Base-by-base conservation (phyloP, 2,113 vertebrate genomes). In the Saccopteryx bilineata region DNA sequence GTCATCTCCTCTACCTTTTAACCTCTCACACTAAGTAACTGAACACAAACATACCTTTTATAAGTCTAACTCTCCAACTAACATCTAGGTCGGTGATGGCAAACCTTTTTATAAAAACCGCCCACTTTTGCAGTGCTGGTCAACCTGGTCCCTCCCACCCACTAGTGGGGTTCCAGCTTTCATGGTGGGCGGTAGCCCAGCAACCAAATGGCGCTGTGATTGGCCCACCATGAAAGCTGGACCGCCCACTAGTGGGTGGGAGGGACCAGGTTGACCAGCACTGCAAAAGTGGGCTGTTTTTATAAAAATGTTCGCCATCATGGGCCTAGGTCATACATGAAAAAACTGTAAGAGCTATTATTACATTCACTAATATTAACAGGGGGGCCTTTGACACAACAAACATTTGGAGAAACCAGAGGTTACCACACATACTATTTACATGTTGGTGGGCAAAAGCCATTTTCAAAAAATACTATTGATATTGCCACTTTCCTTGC, bases 391-490 rank as follows among this genome's bases (percentile, higher is more conserved):
- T 46, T 28, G 10, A 1, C 19, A 80, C 21, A 92, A 21, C 21
- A 33, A 87, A 78, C 1, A 15, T 56, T 15, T 86, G 56, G 84
- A 80, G n/a, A 76, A 85, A 52, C 2, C 21, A 18, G 46, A 80
- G 12, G 28, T 63, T 72, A 90, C 5, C 52, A 58, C 23, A n/a
- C 15, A n/a, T 69, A 78, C 23, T 52, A 71, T 50, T 56, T 31
- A 66, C 13, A 5, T 52, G 13, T 92, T 48, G n/a, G 31, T 11
- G 26, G 48, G 33, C 18, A 92, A 89, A 72, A 61, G 60, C 15
- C 28, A 31, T 79, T 87, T 87, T 91, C 69, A 88, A 58, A 88
- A 58, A 95, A 78, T 69, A 82, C 39, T n/a, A 68, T 0, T 46
- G 68, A 48, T n/a, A 94, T 0, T 1, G 12, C 19, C 68, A 71